Percentiles rank a stretch among this genome's conserved stretches.
Conservation (phyloP, 2,797 vertebrate genomes). For the Etheostoma nigrum region DNA sequence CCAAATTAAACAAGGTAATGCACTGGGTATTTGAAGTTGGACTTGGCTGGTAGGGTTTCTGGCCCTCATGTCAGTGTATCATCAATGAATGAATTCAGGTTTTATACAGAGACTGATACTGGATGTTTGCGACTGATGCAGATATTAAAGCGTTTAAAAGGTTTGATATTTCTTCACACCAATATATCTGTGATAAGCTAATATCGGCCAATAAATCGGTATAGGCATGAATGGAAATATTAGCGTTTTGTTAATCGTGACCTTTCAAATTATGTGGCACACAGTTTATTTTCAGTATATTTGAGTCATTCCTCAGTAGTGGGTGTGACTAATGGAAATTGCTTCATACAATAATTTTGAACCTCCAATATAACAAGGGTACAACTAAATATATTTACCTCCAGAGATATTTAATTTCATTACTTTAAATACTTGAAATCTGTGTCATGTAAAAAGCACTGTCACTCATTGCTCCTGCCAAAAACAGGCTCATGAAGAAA, state of each 20-base stretch:
- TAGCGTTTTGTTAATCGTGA: background rate
- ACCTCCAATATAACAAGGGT: background rate
- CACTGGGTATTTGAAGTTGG: background rate
- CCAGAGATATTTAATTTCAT: background rate
- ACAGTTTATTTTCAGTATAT: no score
- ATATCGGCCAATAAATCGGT: background rate
- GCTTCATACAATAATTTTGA: background rate
- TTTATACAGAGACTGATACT: background rate
- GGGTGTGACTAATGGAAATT: background rate
- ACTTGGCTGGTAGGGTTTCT: background rate
- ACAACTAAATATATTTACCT: background rate
- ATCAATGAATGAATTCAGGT: background rate
- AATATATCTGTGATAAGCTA: background rate
- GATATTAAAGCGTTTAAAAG: background rate
- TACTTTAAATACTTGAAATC: background rate
- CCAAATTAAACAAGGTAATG: background rate
- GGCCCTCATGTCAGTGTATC: background rate
- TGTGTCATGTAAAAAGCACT: background rate
- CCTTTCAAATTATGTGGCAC: background rate
- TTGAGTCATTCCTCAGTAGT: background rate
- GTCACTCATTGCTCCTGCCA: background rate
- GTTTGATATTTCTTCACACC: background rate
- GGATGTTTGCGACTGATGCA: background rate
- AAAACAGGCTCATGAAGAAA: conserved; percentile 6
- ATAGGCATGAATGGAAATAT: background rate